Percentiles rank a stretch among this genome's conserved stretches.
These are phyloP conservation scores for Thymelicus sylvestris DNA, from an alignment of 2,888 invertebrate species.

Conservation along the genomic window DNA sequence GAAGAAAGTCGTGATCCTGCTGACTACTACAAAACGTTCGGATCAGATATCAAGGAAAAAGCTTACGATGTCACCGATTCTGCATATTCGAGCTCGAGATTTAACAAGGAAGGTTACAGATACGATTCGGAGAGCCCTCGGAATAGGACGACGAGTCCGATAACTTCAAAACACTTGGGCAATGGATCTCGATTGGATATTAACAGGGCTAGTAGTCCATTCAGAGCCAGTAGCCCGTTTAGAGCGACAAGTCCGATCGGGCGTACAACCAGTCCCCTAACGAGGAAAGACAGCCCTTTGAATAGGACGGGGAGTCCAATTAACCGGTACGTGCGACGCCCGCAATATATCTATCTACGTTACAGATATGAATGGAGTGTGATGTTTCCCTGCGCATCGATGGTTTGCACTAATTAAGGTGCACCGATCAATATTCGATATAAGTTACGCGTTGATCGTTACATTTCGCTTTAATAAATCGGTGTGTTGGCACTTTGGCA, in stretches of 20 bases:
- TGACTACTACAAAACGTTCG: slow-evolving; percentile 76
- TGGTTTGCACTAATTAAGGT: slow-evolving; percentile 29
- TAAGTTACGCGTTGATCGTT: slow-evolving; percentile 16
- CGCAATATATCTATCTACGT: slow-evolving; percentile 34
- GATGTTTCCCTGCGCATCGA: slow-evolving; percentile 29
- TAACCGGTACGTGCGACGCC: slow-evolving; percentile 66
- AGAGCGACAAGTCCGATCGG: slow-evolving; percentile 76
- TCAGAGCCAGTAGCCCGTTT: slow-evolving; percentile 69
- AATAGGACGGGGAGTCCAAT: slow-evolving; percentile 84
- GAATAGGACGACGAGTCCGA: slow-evolving; percentile 76
- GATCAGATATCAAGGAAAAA: slow-evolving; percentile 72
- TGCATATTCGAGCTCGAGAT: slow-evolving; percentile 70
- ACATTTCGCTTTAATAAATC: slow-evolving; percentile 24
- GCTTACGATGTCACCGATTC: slow-evolving; percentile 77
- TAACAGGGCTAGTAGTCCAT: slow-evolving; percentile 76
- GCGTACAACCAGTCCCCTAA: slow-evolving; percentile 82
- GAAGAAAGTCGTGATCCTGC: slow-evolving; percentile 73
- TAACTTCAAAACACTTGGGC: slow-evolving; percentile 83
- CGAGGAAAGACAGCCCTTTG: slow-evolving; percentile 78
- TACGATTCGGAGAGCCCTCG: slow-evolving; percentile 78
- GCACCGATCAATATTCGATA: slow-evolving; percentile 30
- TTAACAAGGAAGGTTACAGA: slow-evolving; percentile 69
- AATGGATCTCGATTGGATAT: slow-evolving; percentile 77
- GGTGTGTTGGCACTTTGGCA: not conserved
- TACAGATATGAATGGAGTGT: slow-evolving; percentile 24